phyloP scores from a whole-genome alignment of 1,140 invertebrate species.

The Wiebesia pumilae region DNA sequence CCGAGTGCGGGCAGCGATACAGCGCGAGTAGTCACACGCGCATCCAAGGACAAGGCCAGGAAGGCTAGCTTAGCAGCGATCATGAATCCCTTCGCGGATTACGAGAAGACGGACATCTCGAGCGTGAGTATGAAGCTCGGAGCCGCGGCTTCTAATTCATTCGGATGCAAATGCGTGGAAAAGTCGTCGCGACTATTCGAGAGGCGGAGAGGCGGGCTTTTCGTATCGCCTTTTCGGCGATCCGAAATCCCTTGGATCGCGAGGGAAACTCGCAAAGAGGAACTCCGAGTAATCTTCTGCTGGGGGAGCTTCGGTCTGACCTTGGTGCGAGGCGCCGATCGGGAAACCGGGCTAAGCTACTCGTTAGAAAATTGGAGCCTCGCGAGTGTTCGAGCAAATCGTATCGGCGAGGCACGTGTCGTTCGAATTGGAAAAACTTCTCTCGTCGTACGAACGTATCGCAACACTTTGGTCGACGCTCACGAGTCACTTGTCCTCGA shows the following conservation, averaged over 20 bases:
- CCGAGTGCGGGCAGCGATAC: too few relatives aligned
- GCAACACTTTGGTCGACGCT: not conserved
- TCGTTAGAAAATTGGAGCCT: not conserved
- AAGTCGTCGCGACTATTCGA: too few relatives aligned
- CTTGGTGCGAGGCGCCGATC: not conserved
- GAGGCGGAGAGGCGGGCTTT: too few relatives aligned
- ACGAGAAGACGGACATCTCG: slow-evolving; percentile 57
- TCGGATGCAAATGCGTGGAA: too few relatives aligned
- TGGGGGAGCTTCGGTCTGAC: too few relatives aligned
- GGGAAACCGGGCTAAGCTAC: not conserved
- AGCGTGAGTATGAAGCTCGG: slow-evolving; percentile 60
- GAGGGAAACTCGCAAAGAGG: not conserved
- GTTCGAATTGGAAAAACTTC: not conserved
- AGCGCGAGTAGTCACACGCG: too few relatives aligned
- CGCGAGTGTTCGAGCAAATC: not conserved
- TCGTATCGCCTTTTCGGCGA: not conserved
- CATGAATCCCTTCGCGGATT: slow-evolving; percentile 61
- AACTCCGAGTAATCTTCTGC: too few relatives aligned
- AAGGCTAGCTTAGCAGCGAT: not conserved
- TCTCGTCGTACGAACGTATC: not conserved
- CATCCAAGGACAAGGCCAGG: not conserved
- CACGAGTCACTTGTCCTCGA: not conserved
- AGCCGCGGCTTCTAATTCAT: too few relatives aligned
- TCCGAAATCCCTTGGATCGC: not conserved
- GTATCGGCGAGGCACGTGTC: not conserved